A percentile compares a stretch with the other conserved stretches of the same genome.
Conservation (phyloP, 2,797 vertebrate genomes). For the Eupleurogrammus muticus region DNA sequence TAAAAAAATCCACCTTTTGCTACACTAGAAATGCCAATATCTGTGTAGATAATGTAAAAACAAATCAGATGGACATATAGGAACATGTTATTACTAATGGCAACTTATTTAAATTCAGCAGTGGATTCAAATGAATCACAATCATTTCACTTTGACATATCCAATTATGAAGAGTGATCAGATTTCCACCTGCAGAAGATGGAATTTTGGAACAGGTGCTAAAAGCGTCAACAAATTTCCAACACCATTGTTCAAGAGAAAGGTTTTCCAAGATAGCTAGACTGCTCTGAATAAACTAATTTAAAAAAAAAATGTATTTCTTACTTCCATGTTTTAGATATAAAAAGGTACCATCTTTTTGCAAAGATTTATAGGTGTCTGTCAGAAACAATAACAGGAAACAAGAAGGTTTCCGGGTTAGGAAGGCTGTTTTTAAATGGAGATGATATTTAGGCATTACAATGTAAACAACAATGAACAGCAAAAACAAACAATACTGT, state of each 20-base stretch:
- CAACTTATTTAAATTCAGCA: slow-evolving; percentile 35
- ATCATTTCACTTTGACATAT: slow-evolving; percentile 12
- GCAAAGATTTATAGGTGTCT: slow-evolving; percentile 13
- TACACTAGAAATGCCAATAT: slow-evolving; percentile 53
- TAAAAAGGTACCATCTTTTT: slow-evolving; percentile 17
- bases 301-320: slow-evolving; percentile 7
- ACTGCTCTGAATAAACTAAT: slow-evolving; percentile 28
- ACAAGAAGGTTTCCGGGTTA: slow-evolving; percentile 46
- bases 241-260: background rate
- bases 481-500: slow-evolving; percentile 67
- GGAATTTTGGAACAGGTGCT: slow-evolving; percentile 2
- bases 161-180: slow-evolving; percentile 5
- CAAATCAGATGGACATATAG: slow-evolving; percentile 34
- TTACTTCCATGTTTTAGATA: slow-evolving; percentile 5
- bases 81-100: slow-evolving; percentile 37
- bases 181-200: slow-evolving; percentile 9
- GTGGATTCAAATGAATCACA: slow-evolving; percentile 19
- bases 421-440: slow-evolving; percentile 53
- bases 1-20: slow-evolving; percentile 41
- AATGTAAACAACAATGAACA: slow-evolving; percentile 72
- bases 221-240: slow-evolving; percentile 7
- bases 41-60: slow-evolving; percentile 49
- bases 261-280: slow-evolving; percentile 10
- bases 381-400: slow-evolving; percentile 42
- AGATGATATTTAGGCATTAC: slow-evolving; percentile 66